These are phyloP conservation scores for Ophion ellenae DNA, from an alignment of 2,888 invertebrate genomes.

Conservation along the genomic window DNA sequence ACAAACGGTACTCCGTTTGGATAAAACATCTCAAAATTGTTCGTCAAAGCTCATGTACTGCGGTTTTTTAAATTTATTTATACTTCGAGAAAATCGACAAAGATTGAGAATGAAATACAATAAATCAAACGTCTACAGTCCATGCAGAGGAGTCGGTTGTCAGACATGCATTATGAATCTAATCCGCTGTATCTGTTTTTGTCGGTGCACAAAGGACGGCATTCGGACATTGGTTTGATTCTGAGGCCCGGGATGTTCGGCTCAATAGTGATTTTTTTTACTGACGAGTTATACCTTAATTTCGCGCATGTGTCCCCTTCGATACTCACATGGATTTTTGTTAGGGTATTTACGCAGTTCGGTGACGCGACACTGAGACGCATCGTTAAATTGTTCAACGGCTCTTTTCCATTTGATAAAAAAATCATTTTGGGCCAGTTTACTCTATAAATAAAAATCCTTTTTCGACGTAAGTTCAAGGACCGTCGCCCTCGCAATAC, in stretches of 20 bases:
- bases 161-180: not conserved
- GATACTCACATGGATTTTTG: not conserved
- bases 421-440: not conserved
- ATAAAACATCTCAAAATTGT: too few relatives aligned
- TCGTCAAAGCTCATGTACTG: too few relatives aligned
- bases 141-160: not conserved
- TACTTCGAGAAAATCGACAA: too few relatives aligned
- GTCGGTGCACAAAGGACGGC: too few relatives aligned
- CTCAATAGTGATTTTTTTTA: conserved; percentile 2
- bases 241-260: not conserved
- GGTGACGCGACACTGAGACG: not conserved
- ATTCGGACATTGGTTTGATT: not conserved
- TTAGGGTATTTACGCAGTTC: not conserved
- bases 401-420: too few relatives aligned
- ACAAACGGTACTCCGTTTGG: too few relatives aligned
- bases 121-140: not conserved
- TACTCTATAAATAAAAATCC: not conserved
- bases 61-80: too few relatives aligned
- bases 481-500: not conserved
- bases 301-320: conserved; percentile 7
- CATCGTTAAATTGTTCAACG: not conserved
- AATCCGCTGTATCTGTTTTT: not conserved
- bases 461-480: not conserved
- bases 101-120: not conserved
- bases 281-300: not conserved